A percentile compares a stretch with the other conserved stretches of the same genome.
Evolutionary conservation across 2,113 vertebrate species (phyloP).

Genomic region (Pachycephala philippinensis): DNA sequence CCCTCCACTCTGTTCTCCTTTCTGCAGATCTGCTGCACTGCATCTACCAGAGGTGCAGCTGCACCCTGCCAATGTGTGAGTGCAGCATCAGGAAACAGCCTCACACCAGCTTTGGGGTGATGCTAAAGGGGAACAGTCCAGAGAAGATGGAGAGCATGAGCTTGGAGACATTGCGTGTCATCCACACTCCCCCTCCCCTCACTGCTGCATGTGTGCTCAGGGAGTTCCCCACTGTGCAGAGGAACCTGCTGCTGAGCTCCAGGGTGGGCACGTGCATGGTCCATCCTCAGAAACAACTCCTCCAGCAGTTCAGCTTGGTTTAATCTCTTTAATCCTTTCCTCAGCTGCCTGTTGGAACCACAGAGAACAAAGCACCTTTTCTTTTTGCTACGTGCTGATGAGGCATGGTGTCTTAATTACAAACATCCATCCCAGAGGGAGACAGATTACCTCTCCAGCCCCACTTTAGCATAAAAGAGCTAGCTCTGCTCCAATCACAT

Average conservation of each 20-base stretch:
- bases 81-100: background rate
- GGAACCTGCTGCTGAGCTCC: background rate
- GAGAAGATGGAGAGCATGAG: background rate
- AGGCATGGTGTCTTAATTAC: background rate
- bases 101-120: rapidly evolving
- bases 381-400: background rate
- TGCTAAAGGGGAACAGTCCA: background rate
- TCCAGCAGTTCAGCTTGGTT: background rate
- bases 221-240: rapidly evolving
- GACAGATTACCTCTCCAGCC: background rate
- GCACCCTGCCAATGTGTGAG: rapidly evolving
- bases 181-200: rapidly evolving
- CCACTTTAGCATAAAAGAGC: background rate
- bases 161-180: rapidly evolving
- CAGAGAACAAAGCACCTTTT: background rate
- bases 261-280: background rate
- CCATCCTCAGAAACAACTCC: background rate
- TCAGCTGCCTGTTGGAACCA: background rate
- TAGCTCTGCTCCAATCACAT: background rate
- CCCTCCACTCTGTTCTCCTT: background rate
- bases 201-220: rapidly evolving
- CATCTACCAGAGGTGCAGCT: background rate
- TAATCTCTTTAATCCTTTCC: slow-evolving; percentile 13
- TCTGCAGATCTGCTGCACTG: background rate
- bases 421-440: background rate